Base-by-base conservation (phyloP, 2,888 invertebrate genomes). In the Meta bourneti region DNA sequence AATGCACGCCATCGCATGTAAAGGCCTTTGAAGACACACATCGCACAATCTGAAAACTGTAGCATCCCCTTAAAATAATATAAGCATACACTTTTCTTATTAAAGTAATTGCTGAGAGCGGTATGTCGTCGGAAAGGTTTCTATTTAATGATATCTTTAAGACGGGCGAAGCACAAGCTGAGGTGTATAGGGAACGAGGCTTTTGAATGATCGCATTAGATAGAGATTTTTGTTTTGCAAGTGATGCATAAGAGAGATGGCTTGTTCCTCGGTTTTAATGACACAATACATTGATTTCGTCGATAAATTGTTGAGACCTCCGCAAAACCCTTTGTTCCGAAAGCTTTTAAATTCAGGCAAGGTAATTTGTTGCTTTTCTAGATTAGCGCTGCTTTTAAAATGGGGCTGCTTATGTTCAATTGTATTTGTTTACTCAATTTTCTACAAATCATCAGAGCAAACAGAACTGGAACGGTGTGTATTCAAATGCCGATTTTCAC, bases 91-190 rank as follows among this genome's bases (percentile, higher is more conserved):
- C 54, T 79, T 54, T 82, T 82, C 82, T 82, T 80, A 69, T 80
- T 48, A 69, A 13, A 77, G 77, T 77, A 77, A 77, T 77, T 77
- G 77, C 34, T 49, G 77, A 77, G 51, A 77, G 51, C 51, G 77
- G n/a, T 54, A 54, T 54, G 77, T 74, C 77, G 52, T 61, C 61
- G 54, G 20, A 61, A 79, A 79, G 19, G 61, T 79, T 79, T 79
- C 79, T 61, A 34, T 34, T 79, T 79, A 79, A 79, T 79, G 54
- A 79, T 79, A 61, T 79, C 79, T 34, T 79, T 61, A 61, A 61
- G 61, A 61, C 61, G 9, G 16, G 61, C 8, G 16, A 61, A 4
- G 34, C 77, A 77, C 51, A n/a, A 77, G 51, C 77, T 77, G 77
- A 51, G 51, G 51, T n/a, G 49, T 4, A 16, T 69, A 20, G 34